These are phyloP conservation scores for Pseudachorutes palmiensis DNA, from an alignment of 1,140 invertebrate species.

Conservation along the genomic window DNA sequence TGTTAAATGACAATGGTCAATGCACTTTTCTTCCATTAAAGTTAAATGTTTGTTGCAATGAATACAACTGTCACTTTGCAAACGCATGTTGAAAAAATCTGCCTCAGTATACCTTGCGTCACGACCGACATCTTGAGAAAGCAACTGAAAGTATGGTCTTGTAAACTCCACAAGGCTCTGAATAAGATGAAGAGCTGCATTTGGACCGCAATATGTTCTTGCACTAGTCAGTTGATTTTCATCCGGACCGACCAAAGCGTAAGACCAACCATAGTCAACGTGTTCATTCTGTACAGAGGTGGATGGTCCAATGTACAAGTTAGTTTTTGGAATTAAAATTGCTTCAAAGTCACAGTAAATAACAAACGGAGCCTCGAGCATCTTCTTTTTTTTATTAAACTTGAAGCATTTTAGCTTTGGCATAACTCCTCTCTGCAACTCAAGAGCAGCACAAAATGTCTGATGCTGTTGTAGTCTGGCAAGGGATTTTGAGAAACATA, in stretches of 20 bases:
- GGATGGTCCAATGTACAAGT: background rate
- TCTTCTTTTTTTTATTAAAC: background rate
- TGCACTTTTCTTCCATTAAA: too few species aligned
- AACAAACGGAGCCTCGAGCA: background rate
- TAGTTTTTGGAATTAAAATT: background rate
- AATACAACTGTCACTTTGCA: too few species aligned
- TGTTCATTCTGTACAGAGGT: background rate
- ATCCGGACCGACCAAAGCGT: background rate
- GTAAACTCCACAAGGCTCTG: background rate
- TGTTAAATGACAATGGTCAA: too few species aligned
- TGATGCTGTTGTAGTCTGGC: background rate
- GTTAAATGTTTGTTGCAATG: too few species aligned
- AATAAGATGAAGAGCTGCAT: background rate
- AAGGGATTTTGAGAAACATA: background rate
- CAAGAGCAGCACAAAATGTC: background rate
- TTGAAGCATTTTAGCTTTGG: background rate
- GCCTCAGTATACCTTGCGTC: background rate
- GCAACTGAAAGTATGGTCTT: background rate
- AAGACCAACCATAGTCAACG: background rate
- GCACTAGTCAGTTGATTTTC: background rate
- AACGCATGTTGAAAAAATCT: too few species aligned
- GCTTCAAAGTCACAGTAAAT: background rate
- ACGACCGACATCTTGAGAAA: background rate
- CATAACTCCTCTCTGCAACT: background rate
- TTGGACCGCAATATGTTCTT: background rate